Evolutionary conservation across 92 coral and sea anemone species (phyloP), one percentile per base, ranked within the genome.

Genomic region (Pocillopora grandis): DNA sequence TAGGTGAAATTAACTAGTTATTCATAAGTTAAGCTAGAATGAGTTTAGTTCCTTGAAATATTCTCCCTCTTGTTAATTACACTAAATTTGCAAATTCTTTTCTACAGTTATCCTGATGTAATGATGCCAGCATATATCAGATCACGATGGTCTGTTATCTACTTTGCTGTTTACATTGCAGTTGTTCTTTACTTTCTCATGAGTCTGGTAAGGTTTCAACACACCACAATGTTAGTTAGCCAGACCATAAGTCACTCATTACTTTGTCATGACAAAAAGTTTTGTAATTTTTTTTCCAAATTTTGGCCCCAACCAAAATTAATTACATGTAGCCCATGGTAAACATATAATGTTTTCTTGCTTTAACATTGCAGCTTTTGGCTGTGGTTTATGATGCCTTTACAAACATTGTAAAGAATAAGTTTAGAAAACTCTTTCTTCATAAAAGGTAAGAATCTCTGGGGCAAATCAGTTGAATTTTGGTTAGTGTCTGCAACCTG

Each of bases 341-440:
- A 23, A 23, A 23, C 27, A 23, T 23, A 23, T 0, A 23, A 23
- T 23, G 27, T 23, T 23, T 23, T 23, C 27, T 23, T 23, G 27
- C 27, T 23, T 23, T 23, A 23, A 23, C 27, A 23, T 23, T 23
- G 27, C 82, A 96, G 99, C 90, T 96, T 37, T 85, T 96, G 72
- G 99, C 99, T 62, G 98, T 93, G 48, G 98, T 96, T 52, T 96
- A 96, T 81, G 98, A 91, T 76, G 90, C 98, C 10, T 96, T 94
- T 82, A 92, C 98, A 49, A 92, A 87, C 81, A 96, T 92, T 21
- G 95, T 92, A 77, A 92, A 94, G 80, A 66, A 87, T 35, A 96
- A 96, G 78, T 96, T 94, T 78, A 92, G 87, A 75, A 92, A 88
- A 75, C 89, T 96, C 19, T 94, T 90, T 59, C 95, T 96, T 12